Base-by-base conservation (phyloP, 2,888 invertebrate species). In the Cylloceria caligata region DNA sequence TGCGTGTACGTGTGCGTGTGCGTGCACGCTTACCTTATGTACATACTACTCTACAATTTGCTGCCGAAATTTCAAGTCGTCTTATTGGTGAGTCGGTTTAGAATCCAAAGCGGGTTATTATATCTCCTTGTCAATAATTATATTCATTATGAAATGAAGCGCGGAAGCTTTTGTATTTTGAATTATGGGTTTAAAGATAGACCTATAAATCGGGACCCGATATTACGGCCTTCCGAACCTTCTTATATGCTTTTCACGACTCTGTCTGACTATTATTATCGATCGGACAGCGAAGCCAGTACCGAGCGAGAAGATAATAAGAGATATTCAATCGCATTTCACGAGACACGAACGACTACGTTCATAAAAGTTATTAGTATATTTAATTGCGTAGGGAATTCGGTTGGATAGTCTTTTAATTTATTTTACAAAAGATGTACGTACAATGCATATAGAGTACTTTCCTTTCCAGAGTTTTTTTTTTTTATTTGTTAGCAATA, bases 71-170 rank as follows among this genome's bases (percentile, higher is more conserved):
- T 84, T 45, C 34, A 80, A 72, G 68, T 77, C 72, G 79, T 79
- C 76, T 83, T 83, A 85, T 84, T 79, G 80, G 74, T 78, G 69
- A 74, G 72, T 27, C 65, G 39, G 52, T 49, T 64, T 52, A 74
- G 65, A 76, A 80, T 75, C 68, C 75, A 84, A 72, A 68, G 68
- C 68, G 2, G 68, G 68, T 85, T 84, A 83, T 85, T 83, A 80
- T 67, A 67, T 57, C 62, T 82, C 80, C 74, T 75, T 45, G 65
- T 80, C 74, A 47, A 80, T 84, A 82, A 85, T 86, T 85, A 85
- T 83, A 86, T 85, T 84, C 80, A 86, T 86, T 86, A 86, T 55
- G 69, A 68, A 78, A 79, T 83, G 80, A 85, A 84, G 74, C 83
- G 84, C 84, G 84, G 84, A 79, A 86, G 85, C 82, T 62, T n/a